Conservation (phyloP, 2,888 invertebrate species). For the Drosophila aldrichi region DNA sequence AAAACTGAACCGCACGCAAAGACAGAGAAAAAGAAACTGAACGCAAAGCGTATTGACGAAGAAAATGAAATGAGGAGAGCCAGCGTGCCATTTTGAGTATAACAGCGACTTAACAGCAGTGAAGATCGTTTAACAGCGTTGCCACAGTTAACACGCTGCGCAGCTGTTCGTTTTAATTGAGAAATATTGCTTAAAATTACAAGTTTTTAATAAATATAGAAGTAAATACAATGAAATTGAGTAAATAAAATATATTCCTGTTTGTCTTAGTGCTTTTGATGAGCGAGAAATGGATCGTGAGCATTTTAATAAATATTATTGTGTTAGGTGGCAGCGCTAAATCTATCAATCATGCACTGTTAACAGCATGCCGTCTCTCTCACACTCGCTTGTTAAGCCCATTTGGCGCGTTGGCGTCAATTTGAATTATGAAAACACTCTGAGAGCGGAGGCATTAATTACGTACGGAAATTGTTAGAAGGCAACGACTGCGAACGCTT, state of each 20-base stretch:
- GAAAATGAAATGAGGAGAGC: conserved; percentile 44
- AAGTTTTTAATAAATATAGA: conserved; percentile 2
- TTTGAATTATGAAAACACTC: conserved; percentile 62
- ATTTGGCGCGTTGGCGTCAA: conserved; percentile 76
- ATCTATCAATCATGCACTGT: conserved; percentile 22
- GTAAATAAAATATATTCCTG: conserved; percentile 29
- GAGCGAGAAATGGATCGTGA: not conserved
- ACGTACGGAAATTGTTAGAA: conserved; percentile 67
- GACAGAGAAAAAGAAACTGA: conserved; percentile 82
- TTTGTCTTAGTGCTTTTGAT: not conserved
- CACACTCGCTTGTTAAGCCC: conserved; percentile 16
- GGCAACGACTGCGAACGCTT: conserved; percentile 40
- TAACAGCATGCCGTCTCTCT: conserved; percentile 45
- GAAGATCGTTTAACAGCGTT: conserved; percentile 52
- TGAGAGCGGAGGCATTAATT: conserved; percentile 61
- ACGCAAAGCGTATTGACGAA: conserved; percentile 59
- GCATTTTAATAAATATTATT: not conserved
- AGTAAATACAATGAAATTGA: conserved; percentile 2
- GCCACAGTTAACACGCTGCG: conserved; percentile 42
- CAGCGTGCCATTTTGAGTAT: conserved; percentile 52
- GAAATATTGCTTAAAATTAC: conserved; percentile 29
- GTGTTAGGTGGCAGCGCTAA: conserved; percentile 47
- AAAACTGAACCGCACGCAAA: conserved; percentile 78
- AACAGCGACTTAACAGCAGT: conserved; percentile 45
- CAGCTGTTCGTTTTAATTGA: conserved; percentile 56